Conservation (phyloP, 2,797 vertebrate genomes). For the Myiotriccus ornatus region DNA sequence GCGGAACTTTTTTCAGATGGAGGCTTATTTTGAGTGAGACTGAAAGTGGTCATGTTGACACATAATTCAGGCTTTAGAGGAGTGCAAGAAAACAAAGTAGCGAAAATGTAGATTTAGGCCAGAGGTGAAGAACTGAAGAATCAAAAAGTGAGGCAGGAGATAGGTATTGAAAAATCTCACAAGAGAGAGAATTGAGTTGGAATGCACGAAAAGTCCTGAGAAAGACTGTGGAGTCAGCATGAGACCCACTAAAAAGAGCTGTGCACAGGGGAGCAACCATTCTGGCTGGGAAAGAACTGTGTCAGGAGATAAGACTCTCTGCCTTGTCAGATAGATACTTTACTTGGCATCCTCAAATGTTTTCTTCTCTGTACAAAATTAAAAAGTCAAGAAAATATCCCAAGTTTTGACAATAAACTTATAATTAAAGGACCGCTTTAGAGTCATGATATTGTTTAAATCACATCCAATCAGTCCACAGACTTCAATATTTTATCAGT, state of each 20-base stretch:
- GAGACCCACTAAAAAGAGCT: background rate
- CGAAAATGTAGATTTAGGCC: background rate
- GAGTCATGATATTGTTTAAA: background rate
- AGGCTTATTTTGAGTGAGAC: background rate
- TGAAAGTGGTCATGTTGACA: background rate
- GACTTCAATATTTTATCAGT: background rate
- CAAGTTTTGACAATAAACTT: background rate
- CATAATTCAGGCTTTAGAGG: background rate
- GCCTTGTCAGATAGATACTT: background rate
- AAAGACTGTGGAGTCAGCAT: background rate
- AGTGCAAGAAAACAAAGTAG: background rate
- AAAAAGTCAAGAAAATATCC: background rate
- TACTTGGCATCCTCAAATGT: background rate
- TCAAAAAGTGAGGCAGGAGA: background rate
- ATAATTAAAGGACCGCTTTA: background rate
- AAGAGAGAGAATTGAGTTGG: background rate
- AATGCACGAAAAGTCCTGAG: background rate
- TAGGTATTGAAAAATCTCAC: background rate
- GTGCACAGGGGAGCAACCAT: background rate
- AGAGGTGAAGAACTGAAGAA: background rate
- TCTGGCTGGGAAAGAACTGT: fast-evolving
- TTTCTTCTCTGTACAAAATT: background rate
- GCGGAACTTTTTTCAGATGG: background rate
- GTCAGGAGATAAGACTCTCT: background rate
- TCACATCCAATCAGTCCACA: background rate